Evolutionary conservation across 2,888 invertebrate genomes (phyloP).

Genomic region (Aphelenchoides bicaudatus): DNA sequence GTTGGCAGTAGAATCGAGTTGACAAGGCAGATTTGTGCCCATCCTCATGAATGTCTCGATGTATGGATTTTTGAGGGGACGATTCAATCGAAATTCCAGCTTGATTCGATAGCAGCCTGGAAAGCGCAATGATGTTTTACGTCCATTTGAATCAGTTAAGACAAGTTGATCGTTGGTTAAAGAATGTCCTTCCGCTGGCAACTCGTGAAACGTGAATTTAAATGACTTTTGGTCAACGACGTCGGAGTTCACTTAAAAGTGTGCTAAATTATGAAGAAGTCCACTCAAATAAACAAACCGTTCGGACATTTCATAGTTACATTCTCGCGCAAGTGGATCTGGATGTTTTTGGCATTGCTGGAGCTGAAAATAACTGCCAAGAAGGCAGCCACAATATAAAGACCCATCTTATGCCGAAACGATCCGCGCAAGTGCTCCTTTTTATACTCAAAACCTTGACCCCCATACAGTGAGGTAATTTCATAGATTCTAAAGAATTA

Average conservation of each 20-base stretch:
- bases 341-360: slow-evolving; percentile 20
- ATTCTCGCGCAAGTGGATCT: slow-evolving; percentile 27
- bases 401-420: no score
- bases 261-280: neutral
- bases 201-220: slow-evolving; percentile 41
- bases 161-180: slow-evolving; percentile 25
- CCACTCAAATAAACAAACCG: slow-evolving; percentile 22
- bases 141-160: slow-evolving; percentile 19
- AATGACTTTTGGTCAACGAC: slow-evolving; percentile 41
- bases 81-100: slow-evolving; percentile 42
- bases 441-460: no score
- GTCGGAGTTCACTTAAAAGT: slow-evolving; percentile 29
- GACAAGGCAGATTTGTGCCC: slow-evolving; percentile 48
- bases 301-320: slow-evolving; percentile 31
- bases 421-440: no score
- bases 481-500: no score
- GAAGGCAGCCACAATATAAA: no score
- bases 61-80: slow-evolving; percentile 46
- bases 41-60: slow-evolving; percentile 50
- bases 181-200: slow-evolving; percentile 24
- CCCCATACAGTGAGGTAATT: no score
- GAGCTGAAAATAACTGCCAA: no score
- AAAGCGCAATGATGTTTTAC: slow-evolving; percentile 36
- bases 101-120: slow-evolving; percentile 50
- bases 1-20: slow-evolving; percentile 32